Percentiles rank a stretch among this genome's conserved stretches.
Conservation (phyloP, 1,140 invertebrate genomes). For the Drosophila nebulosa region DNA sequence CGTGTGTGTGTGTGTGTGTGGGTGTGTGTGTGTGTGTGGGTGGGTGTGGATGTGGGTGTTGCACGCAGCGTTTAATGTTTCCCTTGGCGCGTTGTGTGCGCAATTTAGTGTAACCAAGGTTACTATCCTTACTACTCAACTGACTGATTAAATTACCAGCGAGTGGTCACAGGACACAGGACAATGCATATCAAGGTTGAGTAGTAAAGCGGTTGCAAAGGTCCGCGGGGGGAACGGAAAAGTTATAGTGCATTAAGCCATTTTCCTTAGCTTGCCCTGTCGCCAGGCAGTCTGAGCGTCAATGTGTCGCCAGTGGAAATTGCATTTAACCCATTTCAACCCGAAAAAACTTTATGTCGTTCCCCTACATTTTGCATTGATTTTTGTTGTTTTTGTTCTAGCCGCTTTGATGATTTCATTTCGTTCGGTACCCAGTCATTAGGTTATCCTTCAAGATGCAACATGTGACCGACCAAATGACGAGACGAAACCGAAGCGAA, state of each 20-base stretch:
- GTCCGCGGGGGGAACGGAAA: neutral
- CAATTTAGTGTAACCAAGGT: conserved; percentile 61
- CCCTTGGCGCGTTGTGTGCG: conserved; percentile 25
- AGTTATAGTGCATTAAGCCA: conserved; percentile 51
- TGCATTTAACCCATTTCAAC: conserved; percentile 53
- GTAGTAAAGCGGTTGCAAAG: neutral
- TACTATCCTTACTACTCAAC: conserved; percentile 21
- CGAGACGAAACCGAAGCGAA: neutral
- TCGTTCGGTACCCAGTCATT: conserved; percentile 25
- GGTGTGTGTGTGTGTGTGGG: too few species aligned
- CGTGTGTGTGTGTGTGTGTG: conserved; percentile 6
- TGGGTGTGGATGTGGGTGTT: conserved; percentile 16
- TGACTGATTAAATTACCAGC: conserved; percentile 67
- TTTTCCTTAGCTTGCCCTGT: conserved; percentile 30
- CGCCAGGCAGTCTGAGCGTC: conserved; percentile 49
- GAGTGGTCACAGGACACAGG: conserved; percentile 37
- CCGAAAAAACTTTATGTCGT: conserved; percentile 27
- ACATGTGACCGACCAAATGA: conserved; percentile 39
- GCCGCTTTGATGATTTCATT: neutral
- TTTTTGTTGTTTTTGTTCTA: conserved; percentile 37
- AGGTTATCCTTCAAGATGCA: conserved; percentile 46
- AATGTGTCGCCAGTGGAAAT: conserved; percentile 51
- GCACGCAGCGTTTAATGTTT: conserved; percentile 48
- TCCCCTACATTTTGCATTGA: conserved; percentile 53
- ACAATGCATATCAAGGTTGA: conserved; percentile 18